Conservation (phyloP, 2,888 invertebrate species). For the Melanargia galathea region DNA sequence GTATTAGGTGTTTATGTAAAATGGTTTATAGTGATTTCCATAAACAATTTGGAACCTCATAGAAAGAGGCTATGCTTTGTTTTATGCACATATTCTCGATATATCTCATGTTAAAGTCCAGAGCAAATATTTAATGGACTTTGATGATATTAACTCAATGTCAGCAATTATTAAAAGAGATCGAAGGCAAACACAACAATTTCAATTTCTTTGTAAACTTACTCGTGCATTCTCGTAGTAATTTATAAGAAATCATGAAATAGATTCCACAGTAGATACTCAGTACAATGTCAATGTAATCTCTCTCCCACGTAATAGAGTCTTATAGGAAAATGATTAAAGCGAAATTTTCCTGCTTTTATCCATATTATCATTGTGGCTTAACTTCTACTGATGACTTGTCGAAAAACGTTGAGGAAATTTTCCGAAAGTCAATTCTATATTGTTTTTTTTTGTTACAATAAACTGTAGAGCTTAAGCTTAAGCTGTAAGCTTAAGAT, state of each 20-base stretch:
- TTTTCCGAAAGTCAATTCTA: neutral
- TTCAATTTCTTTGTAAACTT: no score
- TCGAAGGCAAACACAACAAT: no score
- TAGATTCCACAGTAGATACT: no score
- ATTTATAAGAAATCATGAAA: no score
- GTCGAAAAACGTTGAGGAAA: neutral
- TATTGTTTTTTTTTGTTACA: neutral
- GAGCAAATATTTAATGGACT: no score
- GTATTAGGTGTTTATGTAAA: slow-evolving; percentile 19
- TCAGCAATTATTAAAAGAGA: no score
- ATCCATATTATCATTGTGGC: neutral
- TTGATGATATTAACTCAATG: no score
- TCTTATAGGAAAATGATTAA: neutral
- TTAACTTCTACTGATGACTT: slow-evolving; percentile 1
- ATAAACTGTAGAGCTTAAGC: neutral
- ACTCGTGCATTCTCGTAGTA: no score
- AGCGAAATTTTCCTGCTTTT: neutral
- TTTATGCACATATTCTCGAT: no score
- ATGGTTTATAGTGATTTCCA: slow-evolving; percentile 24
- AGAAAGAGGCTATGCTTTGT: neutral
- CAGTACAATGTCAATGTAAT: neutral
- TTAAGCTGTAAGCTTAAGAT: neutral
- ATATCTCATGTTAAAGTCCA: no score
- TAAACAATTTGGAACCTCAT: slow-evolving; percentile 2
- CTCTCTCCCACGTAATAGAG: neutral